These are phyloP conservation scores for Condylura cristata DNA, from an alignment of 2,113 vertebrate species.

Conservation along the genomic window DNA sequence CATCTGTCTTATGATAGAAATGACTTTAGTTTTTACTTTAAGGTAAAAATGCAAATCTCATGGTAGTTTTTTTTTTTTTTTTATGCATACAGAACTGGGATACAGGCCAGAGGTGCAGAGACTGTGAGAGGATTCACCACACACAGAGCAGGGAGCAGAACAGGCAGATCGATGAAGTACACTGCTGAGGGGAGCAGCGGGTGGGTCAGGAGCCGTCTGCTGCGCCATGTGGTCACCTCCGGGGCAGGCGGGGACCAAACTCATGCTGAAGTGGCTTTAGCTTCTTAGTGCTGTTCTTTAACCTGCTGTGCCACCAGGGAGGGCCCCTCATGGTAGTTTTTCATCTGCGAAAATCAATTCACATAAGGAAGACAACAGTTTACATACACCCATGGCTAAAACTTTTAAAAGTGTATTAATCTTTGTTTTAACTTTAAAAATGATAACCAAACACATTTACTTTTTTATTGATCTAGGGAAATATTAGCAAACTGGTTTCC, in stretches of 20 bases:
- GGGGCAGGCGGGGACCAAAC: too few relatives aligned
- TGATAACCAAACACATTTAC: neutral
- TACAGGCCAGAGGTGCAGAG: too few relatives aligned
- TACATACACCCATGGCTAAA: neutral
- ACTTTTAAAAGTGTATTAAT: neutral
- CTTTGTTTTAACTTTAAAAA: neutral
- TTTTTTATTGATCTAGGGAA: slow-evolving; percentile 20
- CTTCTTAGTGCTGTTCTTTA: too few relatives aligned
- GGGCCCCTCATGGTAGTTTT: neutral
- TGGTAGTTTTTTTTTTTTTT: slow-evolving; percentile 16
- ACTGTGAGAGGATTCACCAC: too few relatives aligned
- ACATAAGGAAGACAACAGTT: neutral
- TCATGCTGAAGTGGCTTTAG: too few relatives aligned
- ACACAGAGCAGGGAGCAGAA: too few relatives aligned
- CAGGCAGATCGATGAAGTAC: too few relatives aligned
- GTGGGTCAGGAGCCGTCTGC: too few relatives aligned
- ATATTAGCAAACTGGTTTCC: neutral
- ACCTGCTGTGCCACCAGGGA: too few relatives aligned
- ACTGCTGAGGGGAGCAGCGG: too few relatives aligned
- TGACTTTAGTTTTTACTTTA: slow-evolving; percentile 36
- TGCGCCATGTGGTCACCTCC: too few relatives aligned
- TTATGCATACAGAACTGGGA: too few relatives aligned
- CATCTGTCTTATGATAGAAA: neutral
- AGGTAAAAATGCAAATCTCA: neutral
- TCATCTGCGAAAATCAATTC: slow-evolving; percentile 45